phyloP scores from a whole-genome alignment of 2,888 invertebrate genomes.

The Melitaea athalia region DNA sequence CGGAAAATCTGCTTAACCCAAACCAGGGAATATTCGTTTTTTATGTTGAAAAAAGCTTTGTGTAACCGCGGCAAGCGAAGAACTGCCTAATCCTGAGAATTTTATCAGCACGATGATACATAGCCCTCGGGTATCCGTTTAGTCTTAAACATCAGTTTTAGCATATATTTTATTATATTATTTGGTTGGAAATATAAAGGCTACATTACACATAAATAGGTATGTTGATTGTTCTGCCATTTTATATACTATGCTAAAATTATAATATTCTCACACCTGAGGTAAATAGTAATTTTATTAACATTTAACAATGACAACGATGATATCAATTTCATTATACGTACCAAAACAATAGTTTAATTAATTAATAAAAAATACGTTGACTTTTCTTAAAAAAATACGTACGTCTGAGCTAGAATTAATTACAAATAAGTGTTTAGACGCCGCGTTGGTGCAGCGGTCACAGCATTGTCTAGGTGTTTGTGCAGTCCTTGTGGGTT shows the following conservation, averaged over 20 bases:
- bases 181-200: not conserved
- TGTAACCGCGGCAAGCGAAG: constrained; percentile 26
- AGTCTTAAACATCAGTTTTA: constrained; percentile 4
- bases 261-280: too few species aligned
- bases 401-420: not conserved
- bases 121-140: constrained; percentile 17
- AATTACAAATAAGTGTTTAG: not conserved
- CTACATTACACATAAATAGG: not conserved
- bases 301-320: too few species aligned
- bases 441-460: too few species aligned
- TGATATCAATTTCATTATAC: too few species aligned
- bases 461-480: too few species aligned
- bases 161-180: not conserved
- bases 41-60: constrained; percentile 23
- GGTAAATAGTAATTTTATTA: too few species aligned
- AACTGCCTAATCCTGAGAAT: constrained; percentile 28
- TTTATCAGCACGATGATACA: constrained; percentile 34
- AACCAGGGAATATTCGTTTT: constrained; percentile 21
- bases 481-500: too few species aligned
- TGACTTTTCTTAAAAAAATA: too few species aligned
- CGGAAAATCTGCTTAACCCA: constrained; percentile 27
- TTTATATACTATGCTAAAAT: too few species aligned
- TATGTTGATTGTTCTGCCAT: too few species aligned
- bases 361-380: too few species aligned
- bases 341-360: too few species aligned